Evolutionary conservation across 2,797 vertebrate species (phyloP).

Genomic region (Aplochiton taeniatus): DNA sequence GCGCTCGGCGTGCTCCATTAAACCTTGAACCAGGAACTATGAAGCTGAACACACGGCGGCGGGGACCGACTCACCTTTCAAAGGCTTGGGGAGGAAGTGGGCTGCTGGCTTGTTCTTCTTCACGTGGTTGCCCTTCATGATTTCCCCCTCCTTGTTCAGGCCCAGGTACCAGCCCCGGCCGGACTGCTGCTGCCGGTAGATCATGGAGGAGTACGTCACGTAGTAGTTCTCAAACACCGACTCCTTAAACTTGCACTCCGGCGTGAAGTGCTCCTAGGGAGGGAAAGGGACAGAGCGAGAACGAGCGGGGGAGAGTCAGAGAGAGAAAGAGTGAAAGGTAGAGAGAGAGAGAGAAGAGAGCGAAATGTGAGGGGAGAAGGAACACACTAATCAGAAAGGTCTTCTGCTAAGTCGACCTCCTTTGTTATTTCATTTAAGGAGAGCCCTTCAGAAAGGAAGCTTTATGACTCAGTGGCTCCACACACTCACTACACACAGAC

Average conservation of each 20-base stretch:
- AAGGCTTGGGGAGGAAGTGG: conserved; percentile 98
- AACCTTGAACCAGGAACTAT: too few species aligned
- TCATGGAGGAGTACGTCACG: conserved; percentile 99
- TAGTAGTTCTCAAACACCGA: conserved; percentile 99
- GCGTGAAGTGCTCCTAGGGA: conserved; percentile 96
- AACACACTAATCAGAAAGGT: conserved; percentile 29
- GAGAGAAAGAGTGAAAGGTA: conserved; percentile 6
- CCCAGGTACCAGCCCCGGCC: conserved; percentile 99
- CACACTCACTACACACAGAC: neutral
- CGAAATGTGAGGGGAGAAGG: neutral
- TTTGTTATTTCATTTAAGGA: conserved; percentile 22
- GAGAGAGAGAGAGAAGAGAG: conserved; percentile 3
- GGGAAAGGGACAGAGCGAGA: conserved; percentile 27
- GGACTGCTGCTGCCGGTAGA: conserved; percentile 97
- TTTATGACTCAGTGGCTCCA: conserved; percentile 26
- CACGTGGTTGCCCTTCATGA: conserved; percentile 99
- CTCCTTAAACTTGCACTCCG: conserved; percentile 99
- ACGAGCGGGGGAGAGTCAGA: conserved; percentile 1
- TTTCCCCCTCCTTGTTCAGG: conserved; percentile 98
- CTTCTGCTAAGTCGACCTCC: conserved; percentile 25
- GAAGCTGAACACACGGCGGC: neutral
- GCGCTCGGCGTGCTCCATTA: too few species aligned
- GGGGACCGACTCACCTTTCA: conserved; percentile 85
- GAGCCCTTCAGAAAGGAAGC: conserved; percentile 35
- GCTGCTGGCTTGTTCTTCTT: conserved; percentile 99